phyloP scores from a whole-genome alignment of 2,113 vertebrate species.

The Anarhynchus alexandrinus region DNA sequence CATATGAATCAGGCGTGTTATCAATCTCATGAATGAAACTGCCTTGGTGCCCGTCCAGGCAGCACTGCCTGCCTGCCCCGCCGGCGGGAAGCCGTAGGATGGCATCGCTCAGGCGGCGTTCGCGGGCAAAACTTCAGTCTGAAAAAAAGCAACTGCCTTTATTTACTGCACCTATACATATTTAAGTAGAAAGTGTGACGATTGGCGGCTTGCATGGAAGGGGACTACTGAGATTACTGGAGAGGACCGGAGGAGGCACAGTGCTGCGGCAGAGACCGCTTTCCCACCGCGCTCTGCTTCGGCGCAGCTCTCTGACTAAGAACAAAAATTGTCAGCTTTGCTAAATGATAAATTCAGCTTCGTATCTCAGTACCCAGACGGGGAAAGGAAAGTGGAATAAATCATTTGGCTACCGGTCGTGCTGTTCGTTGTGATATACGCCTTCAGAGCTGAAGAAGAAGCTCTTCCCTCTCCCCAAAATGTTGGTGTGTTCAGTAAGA shows the following conservation, averaged over 20 bases:
- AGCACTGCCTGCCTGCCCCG: background rate
- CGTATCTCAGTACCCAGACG: background rate
- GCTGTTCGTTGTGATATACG: background rate
- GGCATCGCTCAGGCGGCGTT: background rate
- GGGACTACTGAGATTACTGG: background rate
- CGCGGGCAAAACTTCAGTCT: background rate
- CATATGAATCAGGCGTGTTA: background rate
- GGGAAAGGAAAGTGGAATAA: background rate
- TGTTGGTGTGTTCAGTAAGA: background rate
- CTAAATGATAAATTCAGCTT: background rate
- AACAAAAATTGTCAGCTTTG: background rate
- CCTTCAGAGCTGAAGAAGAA: background rate
- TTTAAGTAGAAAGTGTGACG: background rate
- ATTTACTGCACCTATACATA: background rate
- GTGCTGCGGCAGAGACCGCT: background rate
- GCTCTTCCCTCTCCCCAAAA: background rate
- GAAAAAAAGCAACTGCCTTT: background rate
- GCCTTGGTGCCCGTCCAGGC: background rate
- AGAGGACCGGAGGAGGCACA: background rate
- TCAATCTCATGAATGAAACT: background rate
- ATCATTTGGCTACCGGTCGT: background rate
- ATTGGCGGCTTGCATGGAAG: background rate
- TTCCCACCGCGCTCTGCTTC: background rate
- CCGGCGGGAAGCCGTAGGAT: background rate
- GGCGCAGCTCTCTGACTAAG: background rate